Base-by-base conservation (phyloP, 2,888 invertebrate species). In the Brachyptera putata region DNA sequence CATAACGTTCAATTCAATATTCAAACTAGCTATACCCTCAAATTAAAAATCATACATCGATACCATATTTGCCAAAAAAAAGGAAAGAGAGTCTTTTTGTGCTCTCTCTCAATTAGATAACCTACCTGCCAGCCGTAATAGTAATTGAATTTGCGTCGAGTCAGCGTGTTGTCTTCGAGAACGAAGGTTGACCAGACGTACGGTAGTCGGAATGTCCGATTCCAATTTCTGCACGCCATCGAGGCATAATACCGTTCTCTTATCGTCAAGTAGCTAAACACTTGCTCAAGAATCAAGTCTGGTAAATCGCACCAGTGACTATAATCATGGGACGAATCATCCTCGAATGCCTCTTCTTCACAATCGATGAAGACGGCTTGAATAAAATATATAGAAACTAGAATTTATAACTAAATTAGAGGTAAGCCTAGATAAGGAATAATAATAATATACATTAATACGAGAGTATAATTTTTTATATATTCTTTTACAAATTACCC, bases 81-180 rank as follows among this genome's bases (percentile, higher is more conserved):
- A n/a, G n/a, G n/a, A n/a, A n/a, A n/a, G n/a, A n/a, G n/a, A n/a
- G n/a, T n/a, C n/a, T n/a, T n/a, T n/a, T n/a, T n/a, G n/a, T n/a
- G n/a, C n/a, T n/a, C n/a, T n/a, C n/a, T n/a, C n/a, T n/a, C n/a
- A n/a, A n/a, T n/a, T n/a, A 11, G 5, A 30, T 21, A 9, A 3
- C 62, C 65, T 70, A 80, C 81, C 76, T 87, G 87, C 85, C 89
- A 91, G 16, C 91, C 91, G 55, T 86, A 85, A 71, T 89, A 90
- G 68, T 89, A 87, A 69, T 90, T 90, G 71, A 84, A 90, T 70
- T 86, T 84, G 22, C 85, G 78, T 59, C 88, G 79, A 0, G 89
- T 89, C 21, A 91, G 76, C 0, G 89, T 87, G 1, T 79, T 79
- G 70, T 91, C 91, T 64, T 84, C 82, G 43, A 91, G 76, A 1